Conservation (phyloP, 2,113 vertebrate species). For the Nanorana parkeri region DNA sequence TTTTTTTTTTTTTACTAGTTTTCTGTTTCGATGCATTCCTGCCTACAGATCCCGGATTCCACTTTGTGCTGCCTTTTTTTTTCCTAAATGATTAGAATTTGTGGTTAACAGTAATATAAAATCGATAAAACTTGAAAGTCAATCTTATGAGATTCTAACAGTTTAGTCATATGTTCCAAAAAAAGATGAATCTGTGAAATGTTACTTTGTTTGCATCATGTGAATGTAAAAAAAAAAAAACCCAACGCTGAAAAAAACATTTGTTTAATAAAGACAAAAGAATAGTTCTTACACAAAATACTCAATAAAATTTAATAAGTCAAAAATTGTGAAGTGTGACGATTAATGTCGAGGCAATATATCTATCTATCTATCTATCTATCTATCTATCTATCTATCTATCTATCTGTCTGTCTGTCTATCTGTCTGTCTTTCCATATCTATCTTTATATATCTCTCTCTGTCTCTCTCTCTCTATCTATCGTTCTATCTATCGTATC, state of each 20-base stretch:
- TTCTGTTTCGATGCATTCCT: slow-evolving; percentile 44
- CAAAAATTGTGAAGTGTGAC: too few relatives aligned
- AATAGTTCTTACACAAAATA: slow-evolving; percentile 74
- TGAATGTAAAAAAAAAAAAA: slow-evolving; percentile 45
- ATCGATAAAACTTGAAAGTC: slow-evolving; percentile 60
- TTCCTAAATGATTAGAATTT: slow-evolving; percentile 69
- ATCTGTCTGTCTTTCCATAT: too few relatives aligned
- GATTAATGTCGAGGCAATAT: too few relatives aligned
- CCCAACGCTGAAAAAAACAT: slow-evolving; percentile 66
- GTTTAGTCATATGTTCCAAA: slow-evolving; percentile 72
- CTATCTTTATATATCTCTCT: too few relatives aligned
- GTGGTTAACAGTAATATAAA: slow-evolving; percentile 67
- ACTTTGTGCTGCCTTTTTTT: slow-evolving; percentile 67
- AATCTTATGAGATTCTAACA: slow-evolving; percentile 70
- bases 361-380: neutral
- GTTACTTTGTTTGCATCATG: slow-evolving; percentile 59
- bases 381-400: neutral
- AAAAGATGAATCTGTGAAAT: slow-evolving; percentile 74
- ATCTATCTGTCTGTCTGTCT: too few relatives aligned
- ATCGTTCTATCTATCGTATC: neutral
- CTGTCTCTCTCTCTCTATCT: neutral
- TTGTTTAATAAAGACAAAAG: slow-evolving; percentile 70
- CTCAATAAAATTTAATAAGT: slow-evolving; percentile 78
- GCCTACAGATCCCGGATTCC: slow-evolving; percentile 61
- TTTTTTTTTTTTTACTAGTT: neutral